Evolutionary conservation across 2,888 invertebrate genomes (phyloP), one percentile per base, ranked within the genome.

Genomic region (Zaprionus obscuricornis): DNA sequence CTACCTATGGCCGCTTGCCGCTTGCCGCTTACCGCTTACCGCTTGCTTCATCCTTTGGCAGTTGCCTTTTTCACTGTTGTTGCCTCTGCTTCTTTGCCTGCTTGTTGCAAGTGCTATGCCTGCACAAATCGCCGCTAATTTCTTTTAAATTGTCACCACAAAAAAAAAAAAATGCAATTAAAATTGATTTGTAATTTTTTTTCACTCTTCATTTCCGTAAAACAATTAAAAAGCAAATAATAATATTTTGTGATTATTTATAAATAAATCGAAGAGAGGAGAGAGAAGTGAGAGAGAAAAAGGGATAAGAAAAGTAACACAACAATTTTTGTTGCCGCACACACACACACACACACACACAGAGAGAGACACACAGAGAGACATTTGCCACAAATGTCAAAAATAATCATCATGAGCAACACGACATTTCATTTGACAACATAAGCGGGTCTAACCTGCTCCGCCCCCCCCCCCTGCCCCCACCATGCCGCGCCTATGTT

Each of bases 341-440:
- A n/a, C 10, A 8, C 4, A 24, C 24, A 4, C 24, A 22, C 11
- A 22, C 8, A 11, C 11, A 5, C 11, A 7, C 6, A 11, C 26
- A 8, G 26, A 13, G 2, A 13, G 14, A 6, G 6, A 8, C 36
- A 34, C n/a, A 18, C n/a, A n/a, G n/a, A n/a, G n/a, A 40, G 67
- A 85, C 81, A 82, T 85, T 82, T 85, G 85, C 81, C 83, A 82
- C 81, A 82, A 85, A 82, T 85, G 81, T 82, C 81, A 85, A 46
- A 82, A 85, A 83, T 85, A 82, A 82, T 81, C 85, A 85, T 85
- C 74, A 66, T 60, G 74, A 66, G 68, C 82, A 77, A 81, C 82
- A 73, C 70, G 73, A 66, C 82, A 84, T 84, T 74, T 69, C 84
- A 84, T 74, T 82, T 79, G 75, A 84, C 79, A 79, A 57, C 71